Evolutionary conservation across 2,888 invertebrate genomes (phyloP).

Genomic region (Pseudeuparius sepicola): DNA sequence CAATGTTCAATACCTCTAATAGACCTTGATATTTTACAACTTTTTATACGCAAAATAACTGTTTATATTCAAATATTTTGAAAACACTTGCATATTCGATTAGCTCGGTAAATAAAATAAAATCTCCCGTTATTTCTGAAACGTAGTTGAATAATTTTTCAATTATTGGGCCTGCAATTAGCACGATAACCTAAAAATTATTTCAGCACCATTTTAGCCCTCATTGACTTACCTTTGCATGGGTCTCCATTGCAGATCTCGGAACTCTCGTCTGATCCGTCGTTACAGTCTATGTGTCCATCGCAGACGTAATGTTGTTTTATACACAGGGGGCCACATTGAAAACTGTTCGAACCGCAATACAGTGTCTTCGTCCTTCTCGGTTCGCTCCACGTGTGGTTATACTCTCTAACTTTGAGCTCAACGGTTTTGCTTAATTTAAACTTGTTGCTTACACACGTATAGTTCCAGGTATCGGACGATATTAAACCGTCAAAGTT

Average conservation of each 20-base stretch:
- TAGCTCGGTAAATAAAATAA: too few relatives aligned
- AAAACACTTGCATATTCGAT: too few relatives aligned
- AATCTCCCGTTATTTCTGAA: too few relatives aligned
- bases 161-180: too few relatives aligned
- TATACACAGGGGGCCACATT: slow-evolving; percentile 38
- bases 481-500: slow-evolving; percentile 30
- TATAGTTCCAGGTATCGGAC: slow-evolving; percentile 33
- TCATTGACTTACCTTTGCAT: slow-evolving; percentile 38
- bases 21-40: too few relatives aligned
- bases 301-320: slow-evolving; percentile 44
- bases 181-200: too few relatives aligned
- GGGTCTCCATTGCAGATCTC: slow-evolving; percentile 38
- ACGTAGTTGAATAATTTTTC: too few relatives aligned
- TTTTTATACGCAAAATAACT: too few relatives aligned
- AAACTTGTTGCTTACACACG: slow-evolving; percentile 35
- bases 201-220: too few relatives aligned
- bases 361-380: slow-evolving; percentile 23
- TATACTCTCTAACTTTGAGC: slow-evolving; percentile 30
- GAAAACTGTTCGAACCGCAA: slow-evolving; percentile 11
- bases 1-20: too few relatives aligned
- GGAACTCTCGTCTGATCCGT: slow-evolving; percentile 42
- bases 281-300: slow-evolving; percentile 43
- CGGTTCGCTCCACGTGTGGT: slow-evolving; percentile 23
- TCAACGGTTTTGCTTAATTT: slow-evolving; percentile 30
- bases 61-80: too few relatives aligned